Evolutionary conservation across 2,888 invertebrate genomes (phyloP), one percentile per base, ranked within the genome.

Genomic region (Willowsia nigromaculata): DNA sequence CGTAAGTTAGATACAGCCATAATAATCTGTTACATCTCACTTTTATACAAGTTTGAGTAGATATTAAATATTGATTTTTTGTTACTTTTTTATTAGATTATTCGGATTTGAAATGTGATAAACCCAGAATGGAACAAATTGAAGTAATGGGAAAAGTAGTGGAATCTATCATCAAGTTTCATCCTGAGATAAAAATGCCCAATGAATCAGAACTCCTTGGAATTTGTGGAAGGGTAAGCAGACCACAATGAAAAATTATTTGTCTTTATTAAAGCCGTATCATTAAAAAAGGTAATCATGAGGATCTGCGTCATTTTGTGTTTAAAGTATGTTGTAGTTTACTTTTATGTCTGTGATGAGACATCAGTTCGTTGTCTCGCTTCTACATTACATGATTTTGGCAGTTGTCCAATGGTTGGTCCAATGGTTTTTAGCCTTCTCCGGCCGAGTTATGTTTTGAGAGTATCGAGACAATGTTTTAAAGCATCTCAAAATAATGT

Each of bases 61-160:
- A n/a, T n/a, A n/a, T n/a, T n/a, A n/a, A n/a, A n/a, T n/a, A n/a
- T n/a, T n/a, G n/a, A n/a, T 22, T 11, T 74, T 84, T n/a, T 47
- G 15, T 13, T 94, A 98, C 98, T 98, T 95, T 96, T 96, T 50
- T 94, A 98, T 50, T 94, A 98, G 98, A 98, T 95, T 96, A 96
- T 93, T 95, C 96, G 0, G 96, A 98, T 92, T 94, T 98, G 74
- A 97, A 97, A 93, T 94, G 95, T 9, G 97, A 98, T 93, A 93
- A 94, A 90, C 94, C 97, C 90, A 94, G 97, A 86, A 95, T 96
- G 95, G 97, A 97, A 89, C 97, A 98, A 93, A 96, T 98, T 93
- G 94, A 95, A 0, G 95, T 96, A 0, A 93, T 98, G 5, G 95
- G 95, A 93, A 95, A 94, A 4, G 97, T 98, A 2, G 94, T 98